Percentiles rank a stretch among this genome's conserved stretches.
Conservation (phyloP, 2,888 invertebrate genomes). For the Busseola fusca region DNA sequence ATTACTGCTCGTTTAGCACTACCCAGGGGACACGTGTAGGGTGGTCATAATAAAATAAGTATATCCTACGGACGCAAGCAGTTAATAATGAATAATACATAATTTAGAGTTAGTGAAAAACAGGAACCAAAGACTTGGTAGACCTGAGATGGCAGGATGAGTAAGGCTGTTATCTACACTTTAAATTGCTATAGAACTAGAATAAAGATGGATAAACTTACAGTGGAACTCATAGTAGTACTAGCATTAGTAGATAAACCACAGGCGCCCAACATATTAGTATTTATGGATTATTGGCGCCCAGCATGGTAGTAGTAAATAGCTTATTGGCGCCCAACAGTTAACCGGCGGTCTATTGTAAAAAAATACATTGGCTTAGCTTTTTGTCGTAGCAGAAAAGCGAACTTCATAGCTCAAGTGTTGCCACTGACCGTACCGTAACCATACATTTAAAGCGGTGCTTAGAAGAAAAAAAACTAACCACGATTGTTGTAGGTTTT, state of each 20-base stretch:
- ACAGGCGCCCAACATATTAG: too few species aligned
- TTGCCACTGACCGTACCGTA: background rate
- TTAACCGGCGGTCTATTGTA: background rate
- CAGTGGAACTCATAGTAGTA: background rate
- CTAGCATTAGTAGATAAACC: background rate
- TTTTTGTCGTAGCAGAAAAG: background rate
- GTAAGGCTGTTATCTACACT: background rate
- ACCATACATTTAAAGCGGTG: too few species aligned
- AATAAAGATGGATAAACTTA: background rate
- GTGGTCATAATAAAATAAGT: too few species aligned
- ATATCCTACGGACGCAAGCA: too few species aligned
- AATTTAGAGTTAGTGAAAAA: background rate
- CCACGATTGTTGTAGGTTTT: slow-evolving; percentile 87
- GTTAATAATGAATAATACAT: background rate
- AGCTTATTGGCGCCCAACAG: background rate
- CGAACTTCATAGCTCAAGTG: background rate
- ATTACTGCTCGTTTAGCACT: too few species aligned
- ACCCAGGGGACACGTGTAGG: too few species aligned
- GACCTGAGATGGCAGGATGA: background rate
- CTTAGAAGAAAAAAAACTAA: background rate
- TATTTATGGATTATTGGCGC: slow-evolving; percentile 2
- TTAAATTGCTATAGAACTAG: background rate
- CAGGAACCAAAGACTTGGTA: background rate
- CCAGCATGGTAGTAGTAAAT: background rate
- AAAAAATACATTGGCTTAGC: background rate